Percentiles rank a stretch among this genome's conserved stretches.
These are phyloP conservation scores for Dromococcyx pavoninus DNA, from an alignment of 2,797 vertebrate species.

Conservation along the genomic window DNA sequence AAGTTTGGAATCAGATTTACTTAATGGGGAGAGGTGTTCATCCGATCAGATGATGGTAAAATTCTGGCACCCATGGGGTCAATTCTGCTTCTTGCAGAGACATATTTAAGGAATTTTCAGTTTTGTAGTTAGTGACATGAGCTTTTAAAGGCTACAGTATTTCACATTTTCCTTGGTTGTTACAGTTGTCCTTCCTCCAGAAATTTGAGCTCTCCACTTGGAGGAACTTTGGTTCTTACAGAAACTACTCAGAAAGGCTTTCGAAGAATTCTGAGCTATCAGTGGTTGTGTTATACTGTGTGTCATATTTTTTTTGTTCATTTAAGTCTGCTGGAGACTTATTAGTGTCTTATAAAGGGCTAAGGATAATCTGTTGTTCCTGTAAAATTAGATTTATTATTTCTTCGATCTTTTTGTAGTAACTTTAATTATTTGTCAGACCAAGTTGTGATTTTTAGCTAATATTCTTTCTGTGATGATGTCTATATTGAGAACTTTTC, in stretches of 20 bases:
- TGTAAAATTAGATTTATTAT: slow-evolving; percentile 4
- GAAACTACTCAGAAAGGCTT: background rate
- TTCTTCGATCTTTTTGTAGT: background rate
- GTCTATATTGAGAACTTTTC: background rate
- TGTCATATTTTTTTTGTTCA: background rate
- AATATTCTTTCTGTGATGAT: background rate
- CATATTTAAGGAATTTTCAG: background rate
- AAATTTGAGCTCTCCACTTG: background rate
- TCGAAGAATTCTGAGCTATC: background rate
- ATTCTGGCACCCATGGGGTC: background rate
- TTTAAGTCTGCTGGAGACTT: background rate
- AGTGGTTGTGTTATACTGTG: background rate
- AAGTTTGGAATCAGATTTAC: background rate
- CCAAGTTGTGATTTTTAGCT: background rate
- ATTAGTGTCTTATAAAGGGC: background rate
- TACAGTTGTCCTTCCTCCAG: background rate
- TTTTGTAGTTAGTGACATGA: background rate
- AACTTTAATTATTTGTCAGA: background rate
- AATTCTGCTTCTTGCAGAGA: background rate
- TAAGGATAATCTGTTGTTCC: background rate
- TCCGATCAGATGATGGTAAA: background rate
- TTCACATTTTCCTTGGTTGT: background rate
- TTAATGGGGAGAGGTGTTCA: background rate
- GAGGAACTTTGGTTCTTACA: background rate
- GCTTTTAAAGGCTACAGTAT: background rate